phyloP scores from a whole-genome alignment of 1,140 invertebrate species.

The Elysia chlorotica region DNA sequence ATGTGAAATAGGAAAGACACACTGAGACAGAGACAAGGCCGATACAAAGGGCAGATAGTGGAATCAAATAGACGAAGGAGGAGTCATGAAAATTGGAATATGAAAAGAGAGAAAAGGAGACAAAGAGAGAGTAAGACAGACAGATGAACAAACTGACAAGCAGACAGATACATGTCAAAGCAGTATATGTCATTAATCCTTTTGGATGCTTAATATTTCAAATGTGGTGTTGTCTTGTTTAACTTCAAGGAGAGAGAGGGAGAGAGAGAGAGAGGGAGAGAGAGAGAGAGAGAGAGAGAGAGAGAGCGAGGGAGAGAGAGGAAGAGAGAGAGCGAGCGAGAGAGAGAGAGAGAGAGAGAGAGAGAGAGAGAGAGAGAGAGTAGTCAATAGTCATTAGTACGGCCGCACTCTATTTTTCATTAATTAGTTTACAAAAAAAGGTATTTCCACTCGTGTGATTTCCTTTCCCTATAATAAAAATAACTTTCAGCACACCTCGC shows the following conservation, averaged over 20 bases:
- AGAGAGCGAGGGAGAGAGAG: too few species aligned
- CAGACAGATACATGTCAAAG: too few species aligned
- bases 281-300: too few species aligned
- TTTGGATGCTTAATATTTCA: too few species aligned
- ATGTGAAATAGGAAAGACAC: background rate
- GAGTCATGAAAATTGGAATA: background rate
- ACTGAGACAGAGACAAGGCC: background rate
- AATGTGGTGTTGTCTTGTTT: too few species aligned
- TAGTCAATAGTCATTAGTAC: background rate
- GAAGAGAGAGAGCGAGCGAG: background rate
- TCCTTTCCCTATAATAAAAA: background rate
- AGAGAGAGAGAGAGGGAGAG: too few species aligned
- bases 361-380: constrained; percentile 9
- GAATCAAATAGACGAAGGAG: background rate
- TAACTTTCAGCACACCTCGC: background rate
- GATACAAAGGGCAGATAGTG: background rate
- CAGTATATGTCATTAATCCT: too few species aligned
- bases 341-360: constrained; percentile 2
- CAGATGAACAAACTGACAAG: too few species aligned
- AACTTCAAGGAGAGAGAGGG: too few species aligned
- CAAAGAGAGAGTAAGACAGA: background rate
- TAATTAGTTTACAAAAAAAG: too few species aligned
- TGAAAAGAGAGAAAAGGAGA: background rate
- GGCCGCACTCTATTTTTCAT: too few species aligned
- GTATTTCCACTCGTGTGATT: background rate